Evolutionary conservation across 2,113 vertebrate genomes (phyloP).

Genomic region (Merops nubicus): DNA sequence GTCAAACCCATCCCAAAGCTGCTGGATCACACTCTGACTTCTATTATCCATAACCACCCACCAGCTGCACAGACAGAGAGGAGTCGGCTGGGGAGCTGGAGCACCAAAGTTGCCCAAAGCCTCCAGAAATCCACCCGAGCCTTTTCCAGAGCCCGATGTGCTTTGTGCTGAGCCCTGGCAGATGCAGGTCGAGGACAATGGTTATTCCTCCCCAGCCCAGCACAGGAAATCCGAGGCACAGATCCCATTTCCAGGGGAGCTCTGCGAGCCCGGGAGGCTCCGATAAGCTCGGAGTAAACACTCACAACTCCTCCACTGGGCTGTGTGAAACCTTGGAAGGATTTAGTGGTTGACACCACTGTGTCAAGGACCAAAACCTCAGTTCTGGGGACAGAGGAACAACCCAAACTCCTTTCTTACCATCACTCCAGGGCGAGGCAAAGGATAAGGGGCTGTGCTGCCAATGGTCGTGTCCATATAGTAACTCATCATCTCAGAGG

Average conservation of each 20-base stretch:
- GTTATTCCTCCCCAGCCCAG: background rate
- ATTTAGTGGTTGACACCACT: fast-evolving
- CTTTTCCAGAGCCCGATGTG: background rate
- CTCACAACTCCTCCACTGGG: too few species aligned
- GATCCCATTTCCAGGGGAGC: background rate
- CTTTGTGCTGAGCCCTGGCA: background rate
- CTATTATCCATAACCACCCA: fast-evolving
- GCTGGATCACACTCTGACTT: background rate
- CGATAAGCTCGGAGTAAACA: background rate
- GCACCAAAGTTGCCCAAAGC: background rate
- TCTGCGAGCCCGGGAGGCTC: background rate
- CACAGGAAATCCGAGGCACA: background rate
- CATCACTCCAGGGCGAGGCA: conserved; percentile 78
- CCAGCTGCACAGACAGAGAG: background rate
- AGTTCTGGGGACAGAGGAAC: background rate
- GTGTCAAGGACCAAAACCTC: too few species aligned
- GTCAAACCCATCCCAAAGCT: background rate
- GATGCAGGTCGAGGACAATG: background rate
- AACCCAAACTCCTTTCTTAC: conserved; percentile 76
- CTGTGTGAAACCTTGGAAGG: background rate
- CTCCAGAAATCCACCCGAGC: fast-evolving
- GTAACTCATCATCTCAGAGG: conserved; percentile 86
- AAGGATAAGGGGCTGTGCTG: conserved; percentile 77
- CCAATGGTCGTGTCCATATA: conserved; percentile 85
- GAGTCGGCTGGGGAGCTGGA: background rate